Evolutionary conservation across 2,797 vertebrate genomes (phyloP), one percentile per base, ranked within the genome.

Genomic region (Ptychobarbus kaznakovi): DNA sequence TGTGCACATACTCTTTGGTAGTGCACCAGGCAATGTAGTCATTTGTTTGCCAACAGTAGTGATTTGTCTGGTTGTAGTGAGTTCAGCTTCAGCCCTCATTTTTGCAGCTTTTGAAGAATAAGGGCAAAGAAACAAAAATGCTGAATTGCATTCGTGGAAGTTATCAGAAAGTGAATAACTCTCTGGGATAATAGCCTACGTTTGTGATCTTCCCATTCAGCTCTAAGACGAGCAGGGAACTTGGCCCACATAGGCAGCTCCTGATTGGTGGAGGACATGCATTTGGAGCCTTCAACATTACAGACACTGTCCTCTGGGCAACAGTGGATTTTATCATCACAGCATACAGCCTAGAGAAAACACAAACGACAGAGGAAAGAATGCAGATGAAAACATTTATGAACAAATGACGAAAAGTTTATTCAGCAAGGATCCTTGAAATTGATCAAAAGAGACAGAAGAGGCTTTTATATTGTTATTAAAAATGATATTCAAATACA

Each of bases 311-410:
- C 95, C 0, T 94, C 94, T 11, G 97, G 95, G 76, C 97, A 98
- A 92, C 97, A 98, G 92, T 97, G 97, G 16, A 90, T 49, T 87
- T 94, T 95, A 90, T 98, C 97, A 0, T 91, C 88, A 0, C 97
- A 98, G 93, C 97, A 97, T 0, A 94, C 93, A 0, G 97, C 97
- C 97, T 97, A 88, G 72, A 42, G 0, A n/a, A 75, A 78, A 83
- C 58, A 81, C 3, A 25, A 20, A 63, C 4, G 63, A n/a, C 79
- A 69, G 16, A 25, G 16, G 56, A 46, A 6, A 49, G 22, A n/a
- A 38, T 11, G 1, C 0, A 88, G 89, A 82, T 75, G 72, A 40
- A 72, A 56, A 66, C 63, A 8, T 18, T 66, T 15, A 66, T 66
- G 15, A 66, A 66, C 15, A 66, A 66, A 66, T 16, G 18, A 15